A percentile compares a stretch with the other conserved stretches of the same genome.
Evolutionary conservation across 1,140 invertebrate genomes (phyloP).

Genomic region (silkworm (Bombyx mori)): DNA sequence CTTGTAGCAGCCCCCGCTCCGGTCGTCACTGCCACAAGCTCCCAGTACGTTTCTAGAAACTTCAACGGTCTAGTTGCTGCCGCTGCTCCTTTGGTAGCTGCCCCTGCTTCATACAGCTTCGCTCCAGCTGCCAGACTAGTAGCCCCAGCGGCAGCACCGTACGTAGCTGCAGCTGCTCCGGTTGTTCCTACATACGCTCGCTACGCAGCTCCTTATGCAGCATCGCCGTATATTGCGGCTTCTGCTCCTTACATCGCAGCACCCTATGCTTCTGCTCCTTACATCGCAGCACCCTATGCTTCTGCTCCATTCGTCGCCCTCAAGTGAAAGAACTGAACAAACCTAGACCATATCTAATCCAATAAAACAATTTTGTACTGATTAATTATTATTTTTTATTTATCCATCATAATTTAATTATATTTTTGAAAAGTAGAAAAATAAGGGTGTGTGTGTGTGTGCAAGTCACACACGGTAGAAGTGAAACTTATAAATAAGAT

Average conservation of each 20-base stretch:
- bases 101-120: slow-evolving; percentile 21
- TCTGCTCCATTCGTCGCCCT: slow-evolving; percentile 22
- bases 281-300: too few relatives aligned
- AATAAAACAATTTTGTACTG: slow-evolving; percentile 19
- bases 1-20: slow-evolving; percentile 65
- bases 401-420: neutral
- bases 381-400: neutral
- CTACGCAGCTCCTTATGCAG: slow-evolving; percentile 24
- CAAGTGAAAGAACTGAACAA: slow-evolving; percentile 33
- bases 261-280: too few relatives aligned
- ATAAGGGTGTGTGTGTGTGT: too few relatives aligned
- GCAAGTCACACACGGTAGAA: too few relatives aligned
- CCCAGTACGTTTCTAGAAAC: slow-evolving; percentile 75
- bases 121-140: slow-evolving; percentile 18
- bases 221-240: slow-evolving; percentile 44
- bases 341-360: slow-evolving; percentile 1
- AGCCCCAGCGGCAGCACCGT: slow-evolving; percentile 18
- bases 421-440: neutral
- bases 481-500: too few relatives aligned
- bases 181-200: slow-evolving; percentile 16
- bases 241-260: slow-evolving; percentile 30
- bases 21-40: slow-evolving; percentile 75
- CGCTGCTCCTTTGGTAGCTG: slow-evolving; percentile 46
- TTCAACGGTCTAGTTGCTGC: slow-evolving; percentile 71
- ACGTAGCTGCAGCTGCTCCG: slow-evolving; percentile 38